Percentiles rank a stretch among this genome's conserved stretches.
Evolutionary conservation across 2,797 vertebrate genomes (phyloP).

Genomic region (Gymnodraco acuticeps): DNA sequence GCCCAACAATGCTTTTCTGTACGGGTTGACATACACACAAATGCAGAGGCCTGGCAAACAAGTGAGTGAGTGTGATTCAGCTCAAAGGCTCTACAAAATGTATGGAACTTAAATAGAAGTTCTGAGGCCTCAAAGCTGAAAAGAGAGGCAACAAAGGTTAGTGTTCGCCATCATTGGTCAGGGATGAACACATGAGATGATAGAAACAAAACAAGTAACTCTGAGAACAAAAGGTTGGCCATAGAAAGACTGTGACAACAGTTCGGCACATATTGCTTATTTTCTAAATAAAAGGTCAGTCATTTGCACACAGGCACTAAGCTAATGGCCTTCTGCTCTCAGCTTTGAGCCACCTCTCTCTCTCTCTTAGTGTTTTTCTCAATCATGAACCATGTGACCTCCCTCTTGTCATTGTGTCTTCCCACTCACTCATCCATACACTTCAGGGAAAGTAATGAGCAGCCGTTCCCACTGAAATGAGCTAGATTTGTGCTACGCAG

Average conservation of each 20-base stretch:
- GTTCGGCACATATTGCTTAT: conserved; percentile 2
- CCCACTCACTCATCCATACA: conserved; percentile 50
- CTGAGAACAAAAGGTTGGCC: conserved; percentile 40
- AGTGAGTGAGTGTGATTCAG: conserved; percentile 17
- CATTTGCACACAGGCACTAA: neutral
- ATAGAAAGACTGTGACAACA: conserved; percentile 27
- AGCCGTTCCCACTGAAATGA: conserved; percentile 47
- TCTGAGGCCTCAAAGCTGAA: conserved; percentile 56
- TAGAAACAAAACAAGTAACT: conserved; percentile 51
- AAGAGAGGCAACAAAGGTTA: conserved; percentile 56
- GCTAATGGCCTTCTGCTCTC: neutral
- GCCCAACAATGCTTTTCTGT: conserved; percentile 46
- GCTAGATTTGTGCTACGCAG: conserved; percentile 46
- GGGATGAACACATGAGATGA: conserved; percentile 26
- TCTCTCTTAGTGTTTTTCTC: conserved; percentile 27
- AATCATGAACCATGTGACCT: conserved; percentile 16
- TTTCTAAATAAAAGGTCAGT: neutral
- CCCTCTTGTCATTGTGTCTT: conserved; percentile 19
- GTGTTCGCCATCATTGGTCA: conserved; percentile 16
- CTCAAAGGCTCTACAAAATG: conserved; percentile 25
- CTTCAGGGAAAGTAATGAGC: conserved; percentile 38
- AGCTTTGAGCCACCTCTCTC: neutral
- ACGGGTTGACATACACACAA: conserved; percentile 10
- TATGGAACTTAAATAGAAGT: conserved; percentile 32
- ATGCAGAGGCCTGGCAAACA: conserved; percentile 37